These are phyloP conservation scores for Tadarida brasiliensis DNA, from an alignment of 2,797 vertebrate genomes.

Conservation along the genomic window DNA sequence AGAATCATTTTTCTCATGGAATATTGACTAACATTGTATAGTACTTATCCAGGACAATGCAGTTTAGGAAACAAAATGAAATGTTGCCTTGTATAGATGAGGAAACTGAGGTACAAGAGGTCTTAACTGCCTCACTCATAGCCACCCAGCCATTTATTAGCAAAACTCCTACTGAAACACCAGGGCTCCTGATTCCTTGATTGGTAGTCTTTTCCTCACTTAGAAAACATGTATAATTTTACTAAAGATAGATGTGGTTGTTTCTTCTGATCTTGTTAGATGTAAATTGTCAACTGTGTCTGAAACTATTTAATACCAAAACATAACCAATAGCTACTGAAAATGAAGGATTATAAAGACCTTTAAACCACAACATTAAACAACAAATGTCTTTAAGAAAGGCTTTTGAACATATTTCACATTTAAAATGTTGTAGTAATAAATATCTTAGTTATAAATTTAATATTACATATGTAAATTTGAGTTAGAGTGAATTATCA, in stretches of 20 bases:
- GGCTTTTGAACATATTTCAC: neutral
- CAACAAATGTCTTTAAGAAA: neutral
- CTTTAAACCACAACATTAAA: neutral
- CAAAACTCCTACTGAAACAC: neutral
- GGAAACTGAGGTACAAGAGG: neutral
- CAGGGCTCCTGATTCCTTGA: neutral
- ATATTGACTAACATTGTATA: neutral
- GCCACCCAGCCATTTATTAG: neutral
- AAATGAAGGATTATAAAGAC: neutral
- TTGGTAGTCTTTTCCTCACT: neutral
- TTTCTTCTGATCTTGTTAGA: neutral
- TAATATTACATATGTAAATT: neutral
- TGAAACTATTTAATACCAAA: neutral
- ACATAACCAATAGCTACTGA: neutral
- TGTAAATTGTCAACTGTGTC: neutral
- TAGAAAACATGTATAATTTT: neutral
- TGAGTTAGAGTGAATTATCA: conserved; percentile 36
- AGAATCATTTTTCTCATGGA: neutral
- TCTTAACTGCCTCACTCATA: too few species aligned
- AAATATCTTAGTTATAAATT: neutral
- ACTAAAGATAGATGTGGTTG: neutral
- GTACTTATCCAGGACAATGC: neutral
- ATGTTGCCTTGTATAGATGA: neutral
- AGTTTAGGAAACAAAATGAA: neutral
- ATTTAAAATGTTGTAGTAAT: conserved; percentile 5